Percentiles rank a stretch among this genome's conserved stretches.
Conservation (phyloP, 2,797 vertebrate genomes). For the Chrysocyon brachyurus region DNA sequence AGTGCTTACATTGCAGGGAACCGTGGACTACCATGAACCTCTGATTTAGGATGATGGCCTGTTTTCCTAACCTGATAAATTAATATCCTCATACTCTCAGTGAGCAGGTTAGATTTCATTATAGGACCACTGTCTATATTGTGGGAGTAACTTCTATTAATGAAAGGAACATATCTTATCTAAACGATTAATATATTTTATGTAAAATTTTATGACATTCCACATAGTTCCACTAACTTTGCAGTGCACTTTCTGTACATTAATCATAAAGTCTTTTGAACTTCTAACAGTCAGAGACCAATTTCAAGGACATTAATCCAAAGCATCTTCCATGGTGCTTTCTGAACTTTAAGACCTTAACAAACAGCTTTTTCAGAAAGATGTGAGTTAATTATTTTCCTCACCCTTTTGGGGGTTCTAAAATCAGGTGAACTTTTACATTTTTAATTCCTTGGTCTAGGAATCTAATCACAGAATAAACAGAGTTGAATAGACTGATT, state of each 20-base stretch:
- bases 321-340: background rate
- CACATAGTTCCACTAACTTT: background rate
- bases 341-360: background rate
- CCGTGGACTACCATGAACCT: background rate
- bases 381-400: background rate
- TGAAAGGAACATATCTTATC: constrained; percentile 41
- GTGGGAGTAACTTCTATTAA: background rate
- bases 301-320: background rate
- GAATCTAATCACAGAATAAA: background rate
- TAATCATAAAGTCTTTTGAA: constrained; percentile 26
- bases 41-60: background rate
- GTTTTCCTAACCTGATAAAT: constrained; percentile 14
- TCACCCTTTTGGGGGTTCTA: background rate
- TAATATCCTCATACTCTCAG: background rate
- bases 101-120: constrained; percentile 33
- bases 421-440: background rate
- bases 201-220: constrained; percentile 28
- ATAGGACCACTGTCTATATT: background rate
- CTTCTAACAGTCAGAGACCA: background rate
- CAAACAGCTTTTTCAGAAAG: constrained; percentile 21
- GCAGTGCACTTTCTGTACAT: background rate
- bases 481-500: background rate
- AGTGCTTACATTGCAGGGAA: constrained; percentile 1
- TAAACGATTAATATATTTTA: constrained; percentile 24
- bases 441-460: background rate